Evolutionary conservation across 2,797 vertebrate genomes (phyloP).

Genomic region (Carcharodon carcharias): DNA sequence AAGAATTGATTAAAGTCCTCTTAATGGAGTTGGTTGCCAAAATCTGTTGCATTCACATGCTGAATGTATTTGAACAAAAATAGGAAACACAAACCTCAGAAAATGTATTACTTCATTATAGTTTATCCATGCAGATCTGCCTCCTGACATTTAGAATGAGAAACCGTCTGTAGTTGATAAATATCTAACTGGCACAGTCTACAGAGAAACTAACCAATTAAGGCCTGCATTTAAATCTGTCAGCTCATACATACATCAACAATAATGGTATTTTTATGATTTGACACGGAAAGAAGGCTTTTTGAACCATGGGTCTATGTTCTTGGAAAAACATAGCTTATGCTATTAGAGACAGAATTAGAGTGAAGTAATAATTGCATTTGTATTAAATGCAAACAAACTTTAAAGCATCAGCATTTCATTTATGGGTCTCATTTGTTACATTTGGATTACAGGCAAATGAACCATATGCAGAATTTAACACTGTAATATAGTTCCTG

Average conservation of each 20-base stretch:
- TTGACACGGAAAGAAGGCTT: background rate
- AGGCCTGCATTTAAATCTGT: constrained; percentile 22
- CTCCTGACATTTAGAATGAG: background rate
- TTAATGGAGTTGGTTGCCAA: background rate
- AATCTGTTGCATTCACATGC: background rate
- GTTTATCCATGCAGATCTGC: constrained; percentile 30
- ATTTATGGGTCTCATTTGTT: background rate
- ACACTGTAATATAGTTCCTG: background rate
- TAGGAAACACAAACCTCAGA: background rate
- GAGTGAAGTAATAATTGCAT: background rate
- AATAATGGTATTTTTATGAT: background rate
- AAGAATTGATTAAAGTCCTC: background rate
- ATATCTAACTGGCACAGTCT: background rate
- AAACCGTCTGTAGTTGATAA: constrained; percentile 22
- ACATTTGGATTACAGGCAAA: constrained; percentile 9
- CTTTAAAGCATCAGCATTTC: background rate
- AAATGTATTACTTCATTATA: background rate
- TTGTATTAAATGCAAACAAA: background rate
- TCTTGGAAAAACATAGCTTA: background rate
- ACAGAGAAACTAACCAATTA: background rate
- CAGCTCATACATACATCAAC: background rate
- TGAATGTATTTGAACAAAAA: background rate
- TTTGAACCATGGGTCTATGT: background rate
- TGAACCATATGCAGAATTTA: background rate
- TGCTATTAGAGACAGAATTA: background rate